phyloP scores from a whole-genome alignment of 2,113 vertebrate species.

The Tychaedon coryphoeus region DNA sequence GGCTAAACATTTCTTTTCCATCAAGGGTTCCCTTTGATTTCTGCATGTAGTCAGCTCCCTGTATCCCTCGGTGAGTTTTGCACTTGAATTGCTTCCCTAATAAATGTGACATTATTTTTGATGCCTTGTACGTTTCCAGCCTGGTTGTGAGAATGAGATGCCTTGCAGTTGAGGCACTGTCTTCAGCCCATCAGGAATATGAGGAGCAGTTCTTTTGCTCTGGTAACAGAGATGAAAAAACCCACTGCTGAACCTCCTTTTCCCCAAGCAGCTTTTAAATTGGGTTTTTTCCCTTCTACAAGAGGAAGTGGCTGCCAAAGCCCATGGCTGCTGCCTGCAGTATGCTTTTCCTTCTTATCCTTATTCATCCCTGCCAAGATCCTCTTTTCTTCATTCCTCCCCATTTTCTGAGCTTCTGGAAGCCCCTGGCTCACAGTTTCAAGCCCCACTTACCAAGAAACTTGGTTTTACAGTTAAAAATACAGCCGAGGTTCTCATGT shows the following conservation, averaged over 20 bases:
- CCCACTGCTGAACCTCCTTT: slow-evolving; percentile 8
- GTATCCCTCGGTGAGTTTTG: not conserved
- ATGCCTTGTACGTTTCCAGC: not conserved
- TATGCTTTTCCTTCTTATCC: slow-evolving; percentile 35
- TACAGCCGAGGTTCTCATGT: not conserved
- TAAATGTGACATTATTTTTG: slow-evolving; percentile 33
- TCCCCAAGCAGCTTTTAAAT: slow-evolving; percentile 45
- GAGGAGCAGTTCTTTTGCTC: not conserved
- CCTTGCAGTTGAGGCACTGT: not conserved
- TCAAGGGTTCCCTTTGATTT: slow-evolving; percentile 55
- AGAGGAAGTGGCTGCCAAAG: slow-evolving; percentile 36
- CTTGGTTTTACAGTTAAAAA: not conserved
- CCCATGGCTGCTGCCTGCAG: slow-evolving; percentile 23
- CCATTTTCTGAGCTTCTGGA: slow-evolving; percentile 29
- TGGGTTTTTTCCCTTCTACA: not conserved
- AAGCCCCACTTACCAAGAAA: slow-evolving; percentile 1
- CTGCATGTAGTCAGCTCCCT: not conserved
- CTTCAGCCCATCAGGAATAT: not conserved
- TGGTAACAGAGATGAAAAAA: slow-evolving; percentile 24
- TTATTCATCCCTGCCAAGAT: slow-evolving; percentile 34
- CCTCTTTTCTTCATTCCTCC: slow-evolving; percentile 17
- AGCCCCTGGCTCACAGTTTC: slow-evolving; percentile 5
- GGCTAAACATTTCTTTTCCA: slow-evolving; percentile 39
- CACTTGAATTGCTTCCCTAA: slow-evolving; percentile 31
- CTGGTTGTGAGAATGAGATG: not conserved